phyloP scores from a whole-genome alignment of 92 coral and sea anemone species.

The Pocillopora grandis region DNA sequence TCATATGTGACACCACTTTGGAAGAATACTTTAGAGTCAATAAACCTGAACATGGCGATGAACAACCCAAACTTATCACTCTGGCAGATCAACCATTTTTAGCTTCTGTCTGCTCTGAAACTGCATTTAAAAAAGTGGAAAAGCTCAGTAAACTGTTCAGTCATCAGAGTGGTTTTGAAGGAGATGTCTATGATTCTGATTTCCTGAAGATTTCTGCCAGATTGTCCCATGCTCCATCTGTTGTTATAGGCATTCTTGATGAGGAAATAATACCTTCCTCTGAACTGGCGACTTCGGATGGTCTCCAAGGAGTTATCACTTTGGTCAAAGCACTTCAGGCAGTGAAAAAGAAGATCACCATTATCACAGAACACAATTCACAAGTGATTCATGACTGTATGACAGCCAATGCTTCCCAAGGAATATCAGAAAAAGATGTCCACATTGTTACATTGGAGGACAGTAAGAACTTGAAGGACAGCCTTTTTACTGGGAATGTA shows the following conservation, averaged over 20 bases:
- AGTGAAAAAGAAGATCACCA: conserved; percentile 66
- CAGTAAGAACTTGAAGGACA: not conserved
- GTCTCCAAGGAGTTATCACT: conserved; percentile 66
- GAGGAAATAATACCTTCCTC: conserved; percentile 18
- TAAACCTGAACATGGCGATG: conserved; percentile 72
- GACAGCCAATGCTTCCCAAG: not conserved
- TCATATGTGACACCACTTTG: conserved; percentile 71
- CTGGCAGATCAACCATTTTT: conserved; percentile 64
- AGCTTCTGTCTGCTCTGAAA: conserved; percentile 76
- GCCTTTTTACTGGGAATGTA: not conserved
- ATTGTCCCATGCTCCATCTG: conserved; percentile 67
- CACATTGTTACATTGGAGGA: conserved; percentile 4
- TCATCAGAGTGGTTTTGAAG: conserved; percentile 52
- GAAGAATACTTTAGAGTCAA: conserved; percentile 63
- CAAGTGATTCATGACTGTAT: conserved; percentile 10
- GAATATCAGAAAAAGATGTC: not conserved
- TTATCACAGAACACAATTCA: conserved; percentile 43
- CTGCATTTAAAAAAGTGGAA: conserved; percentile 52
- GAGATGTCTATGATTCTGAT: conserved; percentile 44
- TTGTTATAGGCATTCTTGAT: conserved; percentile 70
- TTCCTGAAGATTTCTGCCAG: conserved; percentile 70
- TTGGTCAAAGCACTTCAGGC: conserved; percentile 82
- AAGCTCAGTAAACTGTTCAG: conserved; percentile 48
- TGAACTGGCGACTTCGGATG: conserved; percentile 36
- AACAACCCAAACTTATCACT: conserved; percentile 62